These are phyloP conservation scores for Aegotheles bennettii DNA, from an alignment of 2,113 vertebrate genomes.

Conservation along the genomic window DNA sequence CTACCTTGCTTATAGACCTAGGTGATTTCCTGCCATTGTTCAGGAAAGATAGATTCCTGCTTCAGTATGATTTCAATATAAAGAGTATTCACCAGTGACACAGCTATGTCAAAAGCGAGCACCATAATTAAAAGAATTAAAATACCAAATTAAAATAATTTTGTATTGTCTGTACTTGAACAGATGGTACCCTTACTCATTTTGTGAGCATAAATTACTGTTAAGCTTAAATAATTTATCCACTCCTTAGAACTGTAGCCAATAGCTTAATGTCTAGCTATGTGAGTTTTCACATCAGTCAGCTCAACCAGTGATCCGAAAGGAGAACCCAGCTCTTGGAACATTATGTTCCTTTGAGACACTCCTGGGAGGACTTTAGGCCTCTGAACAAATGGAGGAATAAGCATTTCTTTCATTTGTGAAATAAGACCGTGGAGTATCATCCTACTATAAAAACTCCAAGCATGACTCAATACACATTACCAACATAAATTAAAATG, in stretches of 20 bases:
- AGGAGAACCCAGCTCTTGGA: neutral
- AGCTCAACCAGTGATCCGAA: neutral
- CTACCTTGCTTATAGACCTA: neutral
- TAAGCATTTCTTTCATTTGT: neutral
- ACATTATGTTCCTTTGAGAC: neutral
- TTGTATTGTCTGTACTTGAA: neutral
- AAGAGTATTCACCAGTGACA: neutral
- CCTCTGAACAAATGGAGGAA: neutral
- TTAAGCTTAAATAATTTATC: neutral
- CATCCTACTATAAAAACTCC: neutral
- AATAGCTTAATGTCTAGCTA: neutral
- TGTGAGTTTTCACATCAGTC: neutral
- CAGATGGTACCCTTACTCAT: slow-evolving; percentile 26
- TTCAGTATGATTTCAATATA: neutral
- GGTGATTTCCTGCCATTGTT: neutral
- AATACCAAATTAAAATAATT: neutral
- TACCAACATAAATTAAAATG: neutral
- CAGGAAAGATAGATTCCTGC: neutral
- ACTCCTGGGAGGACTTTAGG: neutral
- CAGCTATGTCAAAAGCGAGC: neutral
- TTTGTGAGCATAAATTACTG: slow-evolving; percentile 18
- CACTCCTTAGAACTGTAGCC: neutral
- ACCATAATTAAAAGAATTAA: too few species aligned
- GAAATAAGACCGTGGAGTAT: neutral
- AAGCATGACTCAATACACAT: neutral